Percentiles rank a stretch among this genome's conserved stretches.
Evolutionary conservation across 2,888 invertebrate species (phyloP).

Genomic region (Dusona sp.): DNA sequence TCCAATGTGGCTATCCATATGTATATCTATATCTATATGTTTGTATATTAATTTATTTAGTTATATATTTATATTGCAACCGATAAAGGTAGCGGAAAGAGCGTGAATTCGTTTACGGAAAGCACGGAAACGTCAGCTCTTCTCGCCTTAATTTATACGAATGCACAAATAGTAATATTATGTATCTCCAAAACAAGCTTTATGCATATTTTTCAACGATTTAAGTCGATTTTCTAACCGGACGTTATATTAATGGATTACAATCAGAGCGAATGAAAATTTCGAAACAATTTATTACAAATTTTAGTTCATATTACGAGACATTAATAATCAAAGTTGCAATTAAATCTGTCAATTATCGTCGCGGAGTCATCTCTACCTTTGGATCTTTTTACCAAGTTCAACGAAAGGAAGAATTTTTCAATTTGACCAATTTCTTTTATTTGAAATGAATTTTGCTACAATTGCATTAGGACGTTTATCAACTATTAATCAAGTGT

Average conservation of each 20-base stretch:
- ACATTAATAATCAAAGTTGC: neutral
- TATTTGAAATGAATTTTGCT: no score
- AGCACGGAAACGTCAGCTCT: neutral
- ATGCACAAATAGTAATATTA: constrained; percentile 25
- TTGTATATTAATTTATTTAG: constrained; percentile 23
- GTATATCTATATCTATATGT: neutral
- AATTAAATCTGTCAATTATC: constrained; percentile 6
- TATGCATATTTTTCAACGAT: constrained; percentile 12
- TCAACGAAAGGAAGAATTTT: no score
- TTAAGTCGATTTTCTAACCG: no score
- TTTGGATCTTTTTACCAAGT: neutral
- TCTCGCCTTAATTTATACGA: neutral
- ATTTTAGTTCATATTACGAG: neutral
- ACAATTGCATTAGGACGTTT: neutral
- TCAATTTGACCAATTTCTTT: no score
- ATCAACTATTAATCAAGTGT: neutral
- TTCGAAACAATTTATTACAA: neutral
- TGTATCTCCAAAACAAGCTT: neutral
- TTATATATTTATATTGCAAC: constrained; percentile 19
- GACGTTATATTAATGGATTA: neutral
- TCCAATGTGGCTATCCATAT: neutral
- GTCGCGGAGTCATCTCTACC: neutral
- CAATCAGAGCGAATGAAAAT: neutral
- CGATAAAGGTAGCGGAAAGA: constrained; percentile 41
- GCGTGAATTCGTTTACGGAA: constrained; percentile 58